Evolutionary conservation across 2,113 vertebrate genomes (phyloP).

Genomic region (Hucho hucho): DNA sequence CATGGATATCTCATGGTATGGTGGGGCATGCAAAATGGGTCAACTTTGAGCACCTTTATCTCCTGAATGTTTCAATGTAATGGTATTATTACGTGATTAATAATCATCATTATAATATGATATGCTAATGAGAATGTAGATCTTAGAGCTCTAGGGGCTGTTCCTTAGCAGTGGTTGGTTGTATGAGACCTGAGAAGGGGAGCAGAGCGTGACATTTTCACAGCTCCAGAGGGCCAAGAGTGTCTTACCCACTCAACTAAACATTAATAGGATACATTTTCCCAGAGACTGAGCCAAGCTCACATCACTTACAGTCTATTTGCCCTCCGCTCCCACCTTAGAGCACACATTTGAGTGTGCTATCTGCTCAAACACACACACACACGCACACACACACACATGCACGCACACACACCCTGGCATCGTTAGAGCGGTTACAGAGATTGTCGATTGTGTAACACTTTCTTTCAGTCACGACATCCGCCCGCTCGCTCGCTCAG

Average conservation of each 20-base stretch:
- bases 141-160: too few species aligned
- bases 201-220: constrained; percentile 2
- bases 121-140: too few species aligned
- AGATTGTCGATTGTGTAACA: background rate
- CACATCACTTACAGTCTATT: background rate
- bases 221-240: background rate
- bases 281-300: background rate
- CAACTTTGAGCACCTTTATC: too few species aligned
- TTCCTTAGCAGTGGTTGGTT: too few species aligned
- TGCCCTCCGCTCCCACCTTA: background rate
- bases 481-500: background rate
- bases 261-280: background rate
- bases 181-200: too few species aligned
- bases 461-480: background rate
- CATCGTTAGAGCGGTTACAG: background rate
- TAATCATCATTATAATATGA: too few species aligned
- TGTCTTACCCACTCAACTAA: background rate
- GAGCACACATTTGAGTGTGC: too few species aligned
- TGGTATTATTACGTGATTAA: too few species aligned
- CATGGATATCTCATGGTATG: too few species aligned
- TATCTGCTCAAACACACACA: background rate
- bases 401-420: background rate
- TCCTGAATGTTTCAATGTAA: too few species aligned
- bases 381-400: background rate
- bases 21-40: too few species aligned